Evolutionary conservation across 2,797 vertebrate genomes (phyloP), one percentile per base, ranked within the genome.

Genomic region (Pipistrellus kuhlii): DNA sequence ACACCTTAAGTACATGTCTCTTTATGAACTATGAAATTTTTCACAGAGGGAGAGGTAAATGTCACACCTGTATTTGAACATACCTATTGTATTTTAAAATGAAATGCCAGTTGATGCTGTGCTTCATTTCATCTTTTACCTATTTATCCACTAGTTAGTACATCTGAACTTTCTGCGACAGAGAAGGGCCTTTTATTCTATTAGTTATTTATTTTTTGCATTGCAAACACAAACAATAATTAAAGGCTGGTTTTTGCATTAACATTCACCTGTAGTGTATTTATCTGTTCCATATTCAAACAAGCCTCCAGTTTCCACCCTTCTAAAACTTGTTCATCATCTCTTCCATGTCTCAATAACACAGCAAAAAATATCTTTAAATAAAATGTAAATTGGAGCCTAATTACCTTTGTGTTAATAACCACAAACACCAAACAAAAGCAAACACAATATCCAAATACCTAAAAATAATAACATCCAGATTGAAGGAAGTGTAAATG

Each of bases 381-480:
- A 6, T 72, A 78, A 88, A 93, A 94, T n/a, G 69, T 82, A 93
- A 77, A 86, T 7, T 17, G 59, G 8, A 18, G 4, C n/a, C 38
- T 92, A 84, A 87, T 78, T 88, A 91, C 3, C 64, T 93, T 90
- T 77, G 51, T 85, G 46, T 90, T 69, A 94, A 78, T 25, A 92
- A 93, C 53, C 85, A 59, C 38, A 64, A 96, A 57, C 25, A 78
- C 55, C n/a, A 86, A 88, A 94, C 6, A 90, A 95, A 93, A 89
- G n/a, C 41, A 89, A 96, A n/a, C 0, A 71, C 35, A 84, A 78
- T 48, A 89, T 53, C 8, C 38, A 77, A 88, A 72, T 62, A 71
- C 27, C 12, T 77, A 57, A 93, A 69, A 68, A 38, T 32, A 82
- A 53, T 14, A 94, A 59, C 27, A 77, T 25, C n/a, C 7, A n/a